These are phyloP conservation scores for Bovichtus diacanthus DNA, from an alignment of 2,797 vertebrate species.

Conservation along the genomic window DNA sequence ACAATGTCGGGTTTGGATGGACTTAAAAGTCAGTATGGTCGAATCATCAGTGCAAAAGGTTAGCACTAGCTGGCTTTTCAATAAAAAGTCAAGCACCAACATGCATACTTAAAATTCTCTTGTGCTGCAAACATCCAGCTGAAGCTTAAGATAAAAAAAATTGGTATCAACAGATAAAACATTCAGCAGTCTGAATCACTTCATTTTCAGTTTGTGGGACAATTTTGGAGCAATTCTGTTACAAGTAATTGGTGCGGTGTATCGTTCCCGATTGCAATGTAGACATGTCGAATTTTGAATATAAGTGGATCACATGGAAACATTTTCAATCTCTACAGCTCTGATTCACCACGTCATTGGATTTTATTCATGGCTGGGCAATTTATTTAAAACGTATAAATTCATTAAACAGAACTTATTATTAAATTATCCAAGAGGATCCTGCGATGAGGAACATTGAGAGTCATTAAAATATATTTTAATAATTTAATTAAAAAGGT, in stretches of 20 bases:
- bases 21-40: constrained; percentile 1
- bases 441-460: too few relatives aligned
- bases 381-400: background rate
- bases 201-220: background rate
- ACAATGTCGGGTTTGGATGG: background rate
- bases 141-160: background rate
- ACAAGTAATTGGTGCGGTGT: background rate
- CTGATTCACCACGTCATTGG: background rate
- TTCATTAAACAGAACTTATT: background rate
- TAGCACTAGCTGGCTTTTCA: background rate
- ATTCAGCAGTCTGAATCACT: background rate
- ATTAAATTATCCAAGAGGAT: too few relatives aligned
- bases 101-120: background rate
- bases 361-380: background rate
- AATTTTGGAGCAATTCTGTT: background rate
- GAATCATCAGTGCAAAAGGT: background rate
- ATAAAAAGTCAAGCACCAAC: background rate
- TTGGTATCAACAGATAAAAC: background rate
- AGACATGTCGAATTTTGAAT: background rate
- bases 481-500: too few relatives aligned
- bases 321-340: background rate
- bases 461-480: too few relatives aligned
- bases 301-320: too few relatives aligned
- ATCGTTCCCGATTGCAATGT: background rate
- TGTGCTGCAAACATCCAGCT: background rate